These are phyloP conservation scores for Eupsittula cactorum DNA, from an alignment of 2,113 vertebrate species.

Conservation along the genomic window DNA sequence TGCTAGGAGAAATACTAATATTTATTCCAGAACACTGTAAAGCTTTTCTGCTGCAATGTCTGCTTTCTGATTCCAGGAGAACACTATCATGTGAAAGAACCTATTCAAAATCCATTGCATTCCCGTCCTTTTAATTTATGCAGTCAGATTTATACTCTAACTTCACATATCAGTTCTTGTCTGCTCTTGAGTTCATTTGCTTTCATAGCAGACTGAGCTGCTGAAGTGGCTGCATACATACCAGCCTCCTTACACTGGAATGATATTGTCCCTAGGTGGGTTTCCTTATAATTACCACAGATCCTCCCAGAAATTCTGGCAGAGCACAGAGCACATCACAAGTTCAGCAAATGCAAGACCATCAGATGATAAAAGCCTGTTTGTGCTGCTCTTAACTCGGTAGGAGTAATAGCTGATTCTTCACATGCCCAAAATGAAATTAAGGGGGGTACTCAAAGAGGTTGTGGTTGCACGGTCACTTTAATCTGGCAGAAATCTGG, in stretches of 20 bases:
- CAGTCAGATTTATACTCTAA: constrained; percentile 34
- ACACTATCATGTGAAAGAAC: constrained; percentile 63
- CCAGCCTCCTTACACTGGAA: constrained; percentile 37
- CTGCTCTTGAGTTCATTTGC: constrained; percentile 52
- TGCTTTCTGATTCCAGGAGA: constrained; percentile 61
- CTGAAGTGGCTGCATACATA: constrained; percentile 34
- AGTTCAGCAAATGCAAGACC: neutral
- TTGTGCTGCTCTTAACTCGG: constrained; percentile 32
- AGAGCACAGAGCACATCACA: constrained; percentile 37
- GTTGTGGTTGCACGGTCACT: constrained; percentile 41
- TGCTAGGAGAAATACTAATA: constrained; percentile 53
- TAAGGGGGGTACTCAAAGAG: constrained; percentile 49
- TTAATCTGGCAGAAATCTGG: constrained; percentile 52
- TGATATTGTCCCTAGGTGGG: constrained; percentile 49
- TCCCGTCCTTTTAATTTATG: constrained; percentile 63
- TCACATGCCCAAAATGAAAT: constrained; percentile 48
- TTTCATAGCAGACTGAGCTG: constrained; percentile 53
- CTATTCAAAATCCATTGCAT: constrained; percentile 67
- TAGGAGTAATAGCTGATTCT: constrained; percentile 23
- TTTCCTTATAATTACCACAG: constrained; percentile 41
- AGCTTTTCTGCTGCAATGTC: constrained; percentile 46
- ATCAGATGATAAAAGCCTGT: constrained; percentile 33
- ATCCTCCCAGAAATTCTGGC: constrained; percentile 51
- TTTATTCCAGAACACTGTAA: constrained; percentile 61
- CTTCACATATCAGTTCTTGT: constrained; percentile 65